These are phyloP conservation scores for Gymnarchus niloticus DNA, from an alignment of 2,113 vertebrate species.

Conservation along the genomic window DNA sequence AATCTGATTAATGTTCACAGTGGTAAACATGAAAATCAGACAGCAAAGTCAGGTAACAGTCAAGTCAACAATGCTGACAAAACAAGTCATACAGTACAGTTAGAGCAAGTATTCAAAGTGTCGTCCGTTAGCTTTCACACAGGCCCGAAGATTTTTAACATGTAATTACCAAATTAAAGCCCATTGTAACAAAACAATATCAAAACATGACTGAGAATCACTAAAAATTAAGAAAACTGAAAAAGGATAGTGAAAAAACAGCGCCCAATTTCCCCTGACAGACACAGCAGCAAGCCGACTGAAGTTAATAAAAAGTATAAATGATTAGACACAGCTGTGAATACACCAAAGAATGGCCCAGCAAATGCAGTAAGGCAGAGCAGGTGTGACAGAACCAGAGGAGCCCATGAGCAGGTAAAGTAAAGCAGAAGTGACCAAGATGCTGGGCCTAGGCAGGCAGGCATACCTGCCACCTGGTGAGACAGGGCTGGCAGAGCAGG, in stretches of 20 bases:
- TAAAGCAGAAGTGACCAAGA: not conserved
- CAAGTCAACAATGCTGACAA: no score
- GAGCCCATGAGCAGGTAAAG: not conserved
- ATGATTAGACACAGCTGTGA: not conserved
- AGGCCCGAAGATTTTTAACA: no score
- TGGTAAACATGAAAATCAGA: no score
- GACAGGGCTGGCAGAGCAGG: constrained; percentile 72
- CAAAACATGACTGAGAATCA: not conserved
- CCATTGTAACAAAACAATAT: not conserved
- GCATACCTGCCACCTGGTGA: constrained; percentile 69
- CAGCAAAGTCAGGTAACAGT: no score
- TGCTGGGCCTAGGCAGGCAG: not conserved
- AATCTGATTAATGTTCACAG: no score
- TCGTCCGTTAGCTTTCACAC: no score
- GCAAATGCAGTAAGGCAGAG: no score
- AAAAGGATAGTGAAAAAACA: not conserved
- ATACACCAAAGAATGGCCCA: no score
- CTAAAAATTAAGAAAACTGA: not conserved
- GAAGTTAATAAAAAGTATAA: constrained; percentile 4
- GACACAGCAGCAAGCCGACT: not conserved
- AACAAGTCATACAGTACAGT: no score
- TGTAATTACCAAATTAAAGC: no score
- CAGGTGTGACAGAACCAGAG: not conserved
- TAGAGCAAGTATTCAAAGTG: no score
- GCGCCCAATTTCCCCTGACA: not conserved